phyloP scores from a whole-genome alignment of 2,113 vertebrate genomes.

The Parus major region DNA sequence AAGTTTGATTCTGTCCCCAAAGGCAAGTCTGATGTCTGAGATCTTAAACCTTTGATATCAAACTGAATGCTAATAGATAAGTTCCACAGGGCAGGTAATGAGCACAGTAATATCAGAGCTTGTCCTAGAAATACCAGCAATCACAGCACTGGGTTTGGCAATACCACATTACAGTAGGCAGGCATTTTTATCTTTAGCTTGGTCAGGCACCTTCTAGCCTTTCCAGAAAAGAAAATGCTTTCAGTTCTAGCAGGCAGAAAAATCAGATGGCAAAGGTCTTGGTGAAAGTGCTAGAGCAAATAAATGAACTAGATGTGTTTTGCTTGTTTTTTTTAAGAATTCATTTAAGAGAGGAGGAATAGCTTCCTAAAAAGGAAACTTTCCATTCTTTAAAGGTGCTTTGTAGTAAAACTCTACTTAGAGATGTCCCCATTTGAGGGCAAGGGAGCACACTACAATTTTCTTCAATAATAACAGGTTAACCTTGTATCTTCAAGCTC shows the following conservation, averaged over 20 bases:
- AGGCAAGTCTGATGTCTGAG: background rate
- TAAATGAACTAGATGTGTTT: background rate
- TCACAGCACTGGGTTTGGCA: background rate
- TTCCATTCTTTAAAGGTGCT: background rate
- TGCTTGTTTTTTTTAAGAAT: background rate
- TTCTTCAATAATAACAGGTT: background rate
- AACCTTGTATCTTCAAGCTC: background rate
- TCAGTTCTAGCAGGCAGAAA: background rate
- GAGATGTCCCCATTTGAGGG: background rate
- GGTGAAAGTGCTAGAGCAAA: background rate
- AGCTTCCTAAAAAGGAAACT: background rate
- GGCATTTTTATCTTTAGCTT: background rate
- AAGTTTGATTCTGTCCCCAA: background rate
- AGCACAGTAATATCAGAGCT: background rate
- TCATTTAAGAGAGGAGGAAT: rapidly evolving
- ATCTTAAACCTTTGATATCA: background rate
- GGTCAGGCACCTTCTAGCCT: background rate
- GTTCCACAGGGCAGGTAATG: background rate
- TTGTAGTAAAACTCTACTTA: background rate
- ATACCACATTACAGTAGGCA: background rate
- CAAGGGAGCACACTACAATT: background rate
- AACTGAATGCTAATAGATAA: background rate
- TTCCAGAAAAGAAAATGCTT: background rate
- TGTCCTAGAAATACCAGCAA: background rate
- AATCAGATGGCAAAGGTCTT: background rate